Evolutionary conservation across 1,140 invertebrate species (phyloP), one percentile per base, ranked within the genome.

Genomic region (Hypsibius dujardini): DNA sequence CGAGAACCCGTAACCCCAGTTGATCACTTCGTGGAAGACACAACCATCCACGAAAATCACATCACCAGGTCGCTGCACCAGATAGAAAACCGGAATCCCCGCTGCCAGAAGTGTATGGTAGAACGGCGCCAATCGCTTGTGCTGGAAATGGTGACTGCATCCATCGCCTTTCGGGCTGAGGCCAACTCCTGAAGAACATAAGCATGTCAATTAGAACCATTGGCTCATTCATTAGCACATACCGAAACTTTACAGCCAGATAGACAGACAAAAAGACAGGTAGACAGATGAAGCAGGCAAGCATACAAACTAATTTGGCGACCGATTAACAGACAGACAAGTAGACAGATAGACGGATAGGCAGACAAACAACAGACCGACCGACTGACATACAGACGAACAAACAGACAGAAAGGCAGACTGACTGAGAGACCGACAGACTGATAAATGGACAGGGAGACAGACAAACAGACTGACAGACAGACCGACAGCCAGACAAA

Each of bases 1-100:
- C 7, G 50, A 56, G n/a, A 56, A 56, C n/a, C 50, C 50, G 50
- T 56, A 56, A n/a, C 50, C 50, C 50, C 50, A 56, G 50, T 56
- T 56, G 50, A 56, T n/a, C 50, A 56, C 50, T 56, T 56, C 50
- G 50, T 56, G 50, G 50, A n/a, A 7, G 7, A 56, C 50, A 56
- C 50, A 56, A 56, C 50, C 50, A 12, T 56, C 50, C 50, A 56
- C 50, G 7, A 56, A 7, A n/a, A 56, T 56, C 50, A 56, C 7
- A n/a, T 56, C 50, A 56, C 50, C 50, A n/a, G 50, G 50, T 56
- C 50, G 50, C n/a, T 56, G 50, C n/a, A 56, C 50, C 7, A 56
- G 50, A n/a, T 56, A 56, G 50, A 12, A 56, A 7, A 56, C 50
- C 7, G 50, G 50, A n/a, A 56, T 56, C 7, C 50, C 50, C n/a